A percentile compares a stretch with the other conserved stretches of the same genome.
These are phyloP conservation scores for Palythoa grandiflora DNA, from an alignment of 92 coral and sea anemone species.

Conservation along the genomic window DNA sequence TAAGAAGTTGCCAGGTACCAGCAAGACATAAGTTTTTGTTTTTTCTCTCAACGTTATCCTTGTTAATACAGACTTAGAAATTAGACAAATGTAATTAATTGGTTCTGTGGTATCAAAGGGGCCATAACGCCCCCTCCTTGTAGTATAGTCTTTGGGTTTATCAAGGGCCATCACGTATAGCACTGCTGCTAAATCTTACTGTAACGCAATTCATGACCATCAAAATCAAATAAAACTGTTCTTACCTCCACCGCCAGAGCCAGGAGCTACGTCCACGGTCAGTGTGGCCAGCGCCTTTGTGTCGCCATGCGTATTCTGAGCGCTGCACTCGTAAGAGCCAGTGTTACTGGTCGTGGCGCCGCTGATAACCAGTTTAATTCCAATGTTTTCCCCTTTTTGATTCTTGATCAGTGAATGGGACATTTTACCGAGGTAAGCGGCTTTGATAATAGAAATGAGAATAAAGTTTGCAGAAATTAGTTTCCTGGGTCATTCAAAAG, in stretches of 20 bases:
- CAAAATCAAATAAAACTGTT: no score
- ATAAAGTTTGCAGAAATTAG: not conserved
- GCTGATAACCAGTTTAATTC: constrained; percentile 65
- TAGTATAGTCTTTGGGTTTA: no score
- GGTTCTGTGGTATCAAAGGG: no score
- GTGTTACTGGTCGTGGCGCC: constrained; percentile 67
- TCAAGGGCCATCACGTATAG: no score
- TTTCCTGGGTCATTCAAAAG: not conserved
- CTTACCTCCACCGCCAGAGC: constrained; percentile 60
- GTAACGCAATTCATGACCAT: not conserved
- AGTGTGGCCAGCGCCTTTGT: constrained; percentile 52
- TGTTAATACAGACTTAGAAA: no score
- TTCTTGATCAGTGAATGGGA: constrained; percentile 52
- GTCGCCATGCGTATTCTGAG: constrained; percentile 65
- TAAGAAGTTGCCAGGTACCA: not conserved
- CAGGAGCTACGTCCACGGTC: constrained; percentile 66
- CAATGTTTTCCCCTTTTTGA: constrained; percentile 60
- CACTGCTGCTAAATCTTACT: not conserved
- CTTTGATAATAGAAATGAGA: constrained; percentile 31
- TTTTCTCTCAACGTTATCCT: no score
- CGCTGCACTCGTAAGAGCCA: constrained; percentile 81
- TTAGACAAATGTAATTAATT: no score
- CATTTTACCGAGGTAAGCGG: constrained; percentile 74
- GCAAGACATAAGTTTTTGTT: not conserved
- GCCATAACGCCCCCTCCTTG: no score